Evolutionary conservation across 2,113 vertebrate genomes (phyloP).

Genomic region (Peromyscus californicus): DNA sequence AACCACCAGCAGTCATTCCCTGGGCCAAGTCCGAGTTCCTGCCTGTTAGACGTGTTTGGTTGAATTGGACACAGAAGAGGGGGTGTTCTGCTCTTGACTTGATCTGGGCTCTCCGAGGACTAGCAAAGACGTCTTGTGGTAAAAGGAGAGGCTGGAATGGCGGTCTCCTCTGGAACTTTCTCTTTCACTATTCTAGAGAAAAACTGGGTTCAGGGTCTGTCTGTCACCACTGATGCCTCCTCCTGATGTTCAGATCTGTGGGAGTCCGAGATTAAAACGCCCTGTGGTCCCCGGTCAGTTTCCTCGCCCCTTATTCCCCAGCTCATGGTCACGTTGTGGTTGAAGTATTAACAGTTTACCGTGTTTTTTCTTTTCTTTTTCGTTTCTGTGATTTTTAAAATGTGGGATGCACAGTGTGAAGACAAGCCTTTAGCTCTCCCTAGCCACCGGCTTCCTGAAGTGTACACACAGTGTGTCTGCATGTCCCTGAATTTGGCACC

Average conservation of each 20-base stretch:
- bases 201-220: not conserved
- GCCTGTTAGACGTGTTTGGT: constrained; percentile 82
- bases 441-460: not conserved
- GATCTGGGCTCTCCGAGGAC: constrained; percentile 47
- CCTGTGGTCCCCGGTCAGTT: constrained; percentile 72
- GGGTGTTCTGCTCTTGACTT: constrained; percentile 60
- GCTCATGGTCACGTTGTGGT: not conserved
- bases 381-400: constrained; percentile 54
- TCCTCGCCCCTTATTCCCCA: constrained; percentile 7
- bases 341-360: not conserved
- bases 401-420: not conserved
- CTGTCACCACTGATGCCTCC: not conserved
- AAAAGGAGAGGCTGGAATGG: constrained; percentile 13
- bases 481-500: not conserved
- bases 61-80: constrained; percentile 67
- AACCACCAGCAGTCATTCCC: constrained; percentile 85
- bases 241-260: constrained; percentile 62
- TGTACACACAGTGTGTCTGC: not conserved
- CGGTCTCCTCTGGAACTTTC: not conserved
- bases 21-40: constrained; percentile 86
- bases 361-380: not conserved
- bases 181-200: not conserved
- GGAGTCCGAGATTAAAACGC: constrained; percentile 75
- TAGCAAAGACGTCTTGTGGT: constrained; percentile 63
- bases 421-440: not conserved